Conservation (phyloP, 2,888 invertebrate species). For the Drosophila setosimentum region DNA sequence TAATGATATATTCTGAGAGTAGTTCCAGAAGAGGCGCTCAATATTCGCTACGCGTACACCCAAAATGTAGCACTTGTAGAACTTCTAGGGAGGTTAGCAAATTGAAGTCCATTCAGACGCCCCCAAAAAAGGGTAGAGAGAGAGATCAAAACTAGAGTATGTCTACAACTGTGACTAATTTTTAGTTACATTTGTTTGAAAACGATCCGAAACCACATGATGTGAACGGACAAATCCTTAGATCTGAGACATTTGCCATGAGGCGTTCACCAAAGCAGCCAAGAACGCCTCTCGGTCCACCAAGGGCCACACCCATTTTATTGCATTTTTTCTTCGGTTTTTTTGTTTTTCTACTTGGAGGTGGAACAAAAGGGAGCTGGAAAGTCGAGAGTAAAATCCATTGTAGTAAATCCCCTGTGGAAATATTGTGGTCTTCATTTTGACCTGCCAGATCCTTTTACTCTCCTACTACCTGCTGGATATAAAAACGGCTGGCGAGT, state of each 20-base stretch:
- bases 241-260: neutral
- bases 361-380: conserved; percentile 12
- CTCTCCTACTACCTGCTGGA: conserved; percentile 32
- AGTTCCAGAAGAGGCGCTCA: conserved; percentile 26
- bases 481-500: conserved; percentile 51
- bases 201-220: conserved; percentile 46
- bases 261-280: conserved; percentile 49
- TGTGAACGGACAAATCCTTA: neutral
- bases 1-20: neutral
- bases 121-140: conserved; percentile 28
- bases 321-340: conserved; percentile 15
- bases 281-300: conserved; percentile 63
- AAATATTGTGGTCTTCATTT: conserved; percentile 34
- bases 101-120: conserved; percentile 55
- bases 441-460: neutral
- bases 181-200: conserved; percentile 3
- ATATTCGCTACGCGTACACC: conserved; percentile 60
- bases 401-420: conserved; percentile 47
- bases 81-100: conserved; percentile 43
- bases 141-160: neutral
- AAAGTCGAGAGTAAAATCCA: conserved; percentile 16
- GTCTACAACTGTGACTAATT: conserved; percentile 44
- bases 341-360: neutral
- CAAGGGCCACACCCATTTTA: conserved; percentile 53
- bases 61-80: conserved; percentile 40